Percentiles rank a stretch among this genome's conserved stretches.
Conservation (phyloP, 2,113 vertebrate species). For the Ptyas mucosa region DNA sequence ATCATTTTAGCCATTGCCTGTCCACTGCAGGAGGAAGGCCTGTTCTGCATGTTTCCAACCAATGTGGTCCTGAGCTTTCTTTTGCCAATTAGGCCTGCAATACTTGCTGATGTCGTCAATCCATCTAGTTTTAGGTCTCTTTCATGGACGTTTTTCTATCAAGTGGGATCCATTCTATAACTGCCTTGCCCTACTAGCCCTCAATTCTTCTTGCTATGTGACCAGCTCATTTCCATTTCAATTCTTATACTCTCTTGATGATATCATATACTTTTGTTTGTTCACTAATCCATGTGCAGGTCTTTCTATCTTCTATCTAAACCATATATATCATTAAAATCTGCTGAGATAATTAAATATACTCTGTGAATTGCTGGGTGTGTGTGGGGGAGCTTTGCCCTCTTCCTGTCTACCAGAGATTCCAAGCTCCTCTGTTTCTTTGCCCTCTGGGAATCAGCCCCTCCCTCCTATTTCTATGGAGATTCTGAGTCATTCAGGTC, state of each 20-base stretch:
- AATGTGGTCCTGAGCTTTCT: too few species aligned
- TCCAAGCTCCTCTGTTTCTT: background rate
- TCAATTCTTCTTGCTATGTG: background rate
- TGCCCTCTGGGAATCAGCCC: background rate
- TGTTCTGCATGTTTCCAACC: too few species aligned
- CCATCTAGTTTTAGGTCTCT: too few species aligned
- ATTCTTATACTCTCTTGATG: background rate
- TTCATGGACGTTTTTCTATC: too few species aligned
- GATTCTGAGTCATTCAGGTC: background rate
- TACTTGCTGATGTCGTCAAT: too few species aligned
- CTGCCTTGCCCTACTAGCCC: too few species aligned
- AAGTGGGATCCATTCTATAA: too few species aligned
- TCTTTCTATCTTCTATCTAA: background rate
- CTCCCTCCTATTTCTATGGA: background rate
- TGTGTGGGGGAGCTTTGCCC: too few species aligned
- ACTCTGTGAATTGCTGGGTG: background rate
- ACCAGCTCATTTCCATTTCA: background rate
- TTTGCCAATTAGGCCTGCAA: too few species aligned
- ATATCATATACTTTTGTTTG: background rate
- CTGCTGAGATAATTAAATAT: background rate
- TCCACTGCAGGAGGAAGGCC: too few species aligned
- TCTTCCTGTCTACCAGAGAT: background rate
- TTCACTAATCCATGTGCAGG: background rate
- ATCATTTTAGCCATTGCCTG: too few species aligned
- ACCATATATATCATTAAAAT: background rate